Conservation (phyloP, 2,113 vertebrate species). For the Campylomormyrus tamandua region DNA sequence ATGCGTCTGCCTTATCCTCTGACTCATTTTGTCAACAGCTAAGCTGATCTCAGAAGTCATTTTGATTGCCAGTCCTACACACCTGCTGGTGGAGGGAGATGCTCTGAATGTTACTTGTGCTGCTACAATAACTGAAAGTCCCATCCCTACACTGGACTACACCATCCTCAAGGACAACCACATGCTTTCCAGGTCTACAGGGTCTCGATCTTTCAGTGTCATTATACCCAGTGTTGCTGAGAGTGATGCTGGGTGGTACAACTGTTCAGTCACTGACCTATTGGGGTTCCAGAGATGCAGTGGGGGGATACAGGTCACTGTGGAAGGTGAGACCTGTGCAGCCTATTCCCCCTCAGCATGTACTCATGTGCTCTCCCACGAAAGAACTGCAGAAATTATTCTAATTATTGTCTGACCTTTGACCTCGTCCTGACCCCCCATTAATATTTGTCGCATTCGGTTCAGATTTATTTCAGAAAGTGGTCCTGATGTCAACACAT, state of each 20-base stretch:
- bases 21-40: not conserved
- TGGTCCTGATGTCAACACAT: not conserved
- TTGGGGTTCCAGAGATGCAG: conserved; percentile 33
- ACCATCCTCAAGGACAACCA: not conserved
- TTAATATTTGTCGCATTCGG: not conserved
- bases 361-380: not conserved
- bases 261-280: conserved; percentile 49
- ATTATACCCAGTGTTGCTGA: conserved; percentile 29
- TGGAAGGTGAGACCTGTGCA: conserved; percentile 47
- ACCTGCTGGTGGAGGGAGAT: not conserved
- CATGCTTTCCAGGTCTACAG: not conserved
- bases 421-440: not conserved
- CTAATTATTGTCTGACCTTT: not conserved
- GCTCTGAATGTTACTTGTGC: conserved; percentile 8
- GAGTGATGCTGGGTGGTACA: conserved; percentile 32
- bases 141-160: not conserved
- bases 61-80: not conserved
- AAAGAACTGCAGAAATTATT: not conserved
- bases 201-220: not conserved
- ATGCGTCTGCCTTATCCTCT: not conserved
- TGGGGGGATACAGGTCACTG: conserved; percentile 44
- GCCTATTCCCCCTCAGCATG: not conserved
- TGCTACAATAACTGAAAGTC: not conserved
- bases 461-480: conserved; percentile 3
- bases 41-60: not conserved